These are phyloP conservation scores for Lasius fuliginosus DNA, from an alignment of 2,888 invertebrate genomes.

Conservation along the genomic window DNA sequence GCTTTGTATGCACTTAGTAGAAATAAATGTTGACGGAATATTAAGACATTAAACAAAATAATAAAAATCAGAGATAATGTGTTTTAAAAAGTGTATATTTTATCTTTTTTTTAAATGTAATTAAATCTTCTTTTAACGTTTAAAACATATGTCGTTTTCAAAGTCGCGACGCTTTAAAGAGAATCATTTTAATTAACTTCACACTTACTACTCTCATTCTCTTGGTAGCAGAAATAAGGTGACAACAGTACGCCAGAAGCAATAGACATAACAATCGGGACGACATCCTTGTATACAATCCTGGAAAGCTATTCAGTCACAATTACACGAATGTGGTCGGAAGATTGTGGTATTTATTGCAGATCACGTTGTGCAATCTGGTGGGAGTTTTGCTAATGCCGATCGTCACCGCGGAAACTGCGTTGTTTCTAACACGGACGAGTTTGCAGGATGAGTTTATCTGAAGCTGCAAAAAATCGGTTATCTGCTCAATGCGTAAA, in stretches of 20 bases:
- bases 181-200: background rate
- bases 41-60: background rate
- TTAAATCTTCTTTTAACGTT: background rate
- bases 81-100: background rate
- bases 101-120: background rate
- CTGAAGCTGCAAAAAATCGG: conserved; percentile 6
- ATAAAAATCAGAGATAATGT: background rate
- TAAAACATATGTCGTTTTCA: background rate
- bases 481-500: conserved; percentile 36
- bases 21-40: background rate
- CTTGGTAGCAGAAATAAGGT: conserved; percentile 22
- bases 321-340: background rate
- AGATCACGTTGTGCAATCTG: background rate
- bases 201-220: conserved; percentile 60
- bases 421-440: background rate
- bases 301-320: background rate
- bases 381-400: background rate
- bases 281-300: conserved; percentile 27
- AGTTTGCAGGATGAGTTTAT: background rate
- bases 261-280: conserved; percentile 30
- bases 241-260: conserved; percentile 42
- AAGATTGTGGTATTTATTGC: conserved; percentile 23
- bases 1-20: background rate
- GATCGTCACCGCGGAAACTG: conserved; percentile 19
- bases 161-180: background rate